A percentile compares a stretch with the other conserved stretches of the same genome.
These are phyloP conservation scores for Strigamia crassipes DNA, from an alignment of 2,888 invertebrate species.

Conservation along the genomic window DNA sequence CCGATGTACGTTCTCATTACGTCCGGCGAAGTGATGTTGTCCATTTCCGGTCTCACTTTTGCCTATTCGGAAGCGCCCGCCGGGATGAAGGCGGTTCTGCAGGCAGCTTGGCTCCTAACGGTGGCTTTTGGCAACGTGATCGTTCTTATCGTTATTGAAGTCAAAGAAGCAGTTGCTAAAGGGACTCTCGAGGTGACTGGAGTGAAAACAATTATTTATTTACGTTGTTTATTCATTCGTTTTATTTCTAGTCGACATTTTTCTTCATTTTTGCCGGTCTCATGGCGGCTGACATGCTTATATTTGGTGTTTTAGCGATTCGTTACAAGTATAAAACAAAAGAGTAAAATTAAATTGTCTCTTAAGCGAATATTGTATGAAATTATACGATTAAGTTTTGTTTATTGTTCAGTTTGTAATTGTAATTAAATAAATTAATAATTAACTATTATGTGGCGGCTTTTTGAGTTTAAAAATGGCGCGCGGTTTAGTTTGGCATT, in stretches of 20 bases:
- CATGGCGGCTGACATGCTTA: constrained; percentile 79
- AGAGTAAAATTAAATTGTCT: neutral
- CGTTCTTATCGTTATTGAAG: constrained; percentile 55
- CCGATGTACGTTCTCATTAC: constrained; percentile 94
- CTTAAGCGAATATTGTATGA: neutral
- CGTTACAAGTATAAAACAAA: constrained; percentile 2
- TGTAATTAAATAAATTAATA: too few relatives aligned
- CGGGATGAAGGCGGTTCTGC: constrained; percentile 60
- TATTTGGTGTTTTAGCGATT: constrained; percentile 73
- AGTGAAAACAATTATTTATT: neutral
- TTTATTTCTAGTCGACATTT: constrained; percentile 74
- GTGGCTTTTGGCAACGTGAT: constrained; percentile 59
- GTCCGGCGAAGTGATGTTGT: constrained; percentile 92
- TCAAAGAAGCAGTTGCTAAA: neutral
- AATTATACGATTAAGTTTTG: neutral
- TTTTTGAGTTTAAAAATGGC: too few relatives aligned
- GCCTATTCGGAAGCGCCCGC: constrained; percentile 78
- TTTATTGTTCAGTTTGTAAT: neutral
- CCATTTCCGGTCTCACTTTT: constrained; percentile 93
- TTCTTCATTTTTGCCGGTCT: constrained; percentile 84
- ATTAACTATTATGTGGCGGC: too few relatives aligned
- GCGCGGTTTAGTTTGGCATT: too few relatives aligned
- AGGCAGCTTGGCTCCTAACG: constrained; percentile 58
- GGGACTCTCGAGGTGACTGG: neutral
- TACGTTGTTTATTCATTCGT: neutral